Percentiles rank a stretch among this genome's conserved stretches.
Evolutionary conservation across 2,888 invertebrate species (phyloP).

Genomic region (Pyrrhia umbra): DNA sequence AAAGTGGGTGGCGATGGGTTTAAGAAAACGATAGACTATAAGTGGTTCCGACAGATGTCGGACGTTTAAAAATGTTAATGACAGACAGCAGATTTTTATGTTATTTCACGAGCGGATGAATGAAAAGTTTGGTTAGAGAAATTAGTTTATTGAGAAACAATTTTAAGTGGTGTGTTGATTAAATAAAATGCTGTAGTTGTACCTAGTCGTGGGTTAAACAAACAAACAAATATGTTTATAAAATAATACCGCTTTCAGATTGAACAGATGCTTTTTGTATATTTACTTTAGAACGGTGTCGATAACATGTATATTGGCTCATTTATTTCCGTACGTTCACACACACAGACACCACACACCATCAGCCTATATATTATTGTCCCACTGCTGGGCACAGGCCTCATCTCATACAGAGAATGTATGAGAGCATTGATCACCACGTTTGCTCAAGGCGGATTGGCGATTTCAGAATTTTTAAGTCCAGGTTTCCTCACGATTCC

Average conservation of each 20-base stretch:
- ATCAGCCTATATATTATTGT: too few relatives aligned
- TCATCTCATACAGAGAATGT: too few relatives aligned
- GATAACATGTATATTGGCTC: constrained; percentile 10
- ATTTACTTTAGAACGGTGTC: constrained; percentile 17
- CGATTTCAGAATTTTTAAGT: too few relatives aligned
- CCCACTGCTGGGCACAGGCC: too few relatives aligned
- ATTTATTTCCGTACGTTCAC: too few relatives aligned
- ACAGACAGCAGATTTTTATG: constrained; percentile 11
- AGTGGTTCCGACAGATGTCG: constrained; percentile 41
- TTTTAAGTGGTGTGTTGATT: background rate
- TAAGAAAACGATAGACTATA: constrained; percentile 11
- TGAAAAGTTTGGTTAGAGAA: background rate
- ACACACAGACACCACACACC: too few relatives aligned
- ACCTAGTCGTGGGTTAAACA: background rate
- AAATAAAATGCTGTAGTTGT: background rate
- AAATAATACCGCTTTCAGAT: background rate
- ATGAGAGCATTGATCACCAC: too few relatives aligned
- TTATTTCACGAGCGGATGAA: constrained; percentile 3
- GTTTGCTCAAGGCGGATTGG: too few relatives aligned
- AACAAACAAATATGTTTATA: background rate
- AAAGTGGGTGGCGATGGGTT: constrained; percentile 25
- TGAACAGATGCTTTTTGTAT: constrained; percentile 16
- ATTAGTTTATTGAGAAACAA: background rate
- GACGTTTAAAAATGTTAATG: constrained; percentile 2
- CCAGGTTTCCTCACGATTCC: too few relatives aligned